These are phyloP conservation scores for Lepeophtheirus nordmannii DNA, from an alignment of 2,888 invertebrate species.

Conservation along the genomic window DNA sequence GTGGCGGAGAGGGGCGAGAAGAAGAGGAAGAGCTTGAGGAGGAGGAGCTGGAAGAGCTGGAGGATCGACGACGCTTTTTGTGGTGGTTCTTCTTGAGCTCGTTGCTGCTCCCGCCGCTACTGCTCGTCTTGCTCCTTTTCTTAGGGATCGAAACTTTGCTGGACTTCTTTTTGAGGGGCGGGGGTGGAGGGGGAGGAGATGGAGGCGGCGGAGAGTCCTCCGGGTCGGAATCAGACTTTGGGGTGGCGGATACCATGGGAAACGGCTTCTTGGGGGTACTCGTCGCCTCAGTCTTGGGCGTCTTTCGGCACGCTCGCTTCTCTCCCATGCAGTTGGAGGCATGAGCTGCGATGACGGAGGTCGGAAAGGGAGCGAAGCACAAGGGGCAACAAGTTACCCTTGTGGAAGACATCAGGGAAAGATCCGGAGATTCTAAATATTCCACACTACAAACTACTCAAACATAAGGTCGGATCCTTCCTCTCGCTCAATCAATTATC, in stretches of 20 bases:
- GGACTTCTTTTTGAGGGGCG: background rate
- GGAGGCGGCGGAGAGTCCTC: background rate
- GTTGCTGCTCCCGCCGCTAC: background rate
- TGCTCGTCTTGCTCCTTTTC: background rate
- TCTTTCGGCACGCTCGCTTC: background rate
- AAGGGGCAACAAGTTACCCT: background rate
- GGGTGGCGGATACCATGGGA: background rate
- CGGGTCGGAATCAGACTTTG: background rate
- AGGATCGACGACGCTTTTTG: background rate
- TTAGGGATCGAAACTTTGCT: background rate
- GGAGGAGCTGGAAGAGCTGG: background rate
- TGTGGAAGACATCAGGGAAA: background rate
- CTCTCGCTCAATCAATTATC: no score
- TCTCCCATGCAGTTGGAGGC: conserved; percentile 10
- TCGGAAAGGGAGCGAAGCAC: conserved; percentile 8
- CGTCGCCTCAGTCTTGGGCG: background rate
- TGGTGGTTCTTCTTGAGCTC: background rate
- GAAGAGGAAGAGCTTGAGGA: background rate
- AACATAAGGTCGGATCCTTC: no score
- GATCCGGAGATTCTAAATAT: no score
- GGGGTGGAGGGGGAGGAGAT: background rate
- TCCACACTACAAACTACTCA: no score
- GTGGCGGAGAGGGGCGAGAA: background rate
- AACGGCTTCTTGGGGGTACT: background rate
- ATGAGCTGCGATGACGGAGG: conserved; percentile 6